phyloP scores from a whole-genome alignment of 2,888 invertebrate species.

The Orchestes rusci region DNA sequence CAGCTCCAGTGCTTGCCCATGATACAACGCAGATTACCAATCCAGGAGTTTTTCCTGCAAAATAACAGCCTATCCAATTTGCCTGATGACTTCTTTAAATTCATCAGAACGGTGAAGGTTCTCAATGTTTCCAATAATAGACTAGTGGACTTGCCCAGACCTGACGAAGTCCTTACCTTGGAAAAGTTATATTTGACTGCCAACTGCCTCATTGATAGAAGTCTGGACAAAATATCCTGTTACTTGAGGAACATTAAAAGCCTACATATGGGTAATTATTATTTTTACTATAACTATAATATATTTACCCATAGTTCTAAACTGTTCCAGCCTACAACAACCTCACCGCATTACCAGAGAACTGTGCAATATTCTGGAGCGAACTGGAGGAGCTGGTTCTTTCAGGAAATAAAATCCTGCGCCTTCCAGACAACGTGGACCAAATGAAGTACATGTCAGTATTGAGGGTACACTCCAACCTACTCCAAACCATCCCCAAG shows the following conservation, averaged over 20 bases:
- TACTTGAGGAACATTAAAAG: slow-evolving; percentile 58
- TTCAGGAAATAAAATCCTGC: slow-evolving; percentile 72
- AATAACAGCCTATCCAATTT: slow-evolving; percentile 69
- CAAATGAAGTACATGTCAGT: slow-evolving; percentile 64
- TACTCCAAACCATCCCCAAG: slow-evolving; percentile 66
- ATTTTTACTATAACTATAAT: neutral
- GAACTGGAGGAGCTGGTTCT: slow-evolving; percentile 75
- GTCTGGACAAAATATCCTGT: slow-evolving; percentile 52
- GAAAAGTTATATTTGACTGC: slow-evolving; percentile 68
- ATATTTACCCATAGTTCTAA: neutral
- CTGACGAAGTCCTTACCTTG: slow-evolving; percentile 52
- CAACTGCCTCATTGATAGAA: slow-evolving; percentile 65
- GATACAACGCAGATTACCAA: slow-evolving; percentile 57
- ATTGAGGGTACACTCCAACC: slow-evolving; percentile 75
- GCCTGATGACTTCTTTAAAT: slow-evolving; percentile 70
- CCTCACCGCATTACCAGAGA: slow-evolving; percentile 64
- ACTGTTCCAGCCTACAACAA: slow-evolving; percentile 56
- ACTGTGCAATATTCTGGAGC: slow-evolving; percentile 67
- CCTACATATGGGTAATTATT: slow-evolving; percentile 50
- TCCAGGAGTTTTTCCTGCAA: slow-evolving; percentile 67
- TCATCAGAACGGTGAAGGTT: slow-evolving; percentile 55
- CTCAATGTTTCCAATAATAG: slow-evolving; percentile 77
- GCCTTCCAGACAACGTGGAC: slow-evolving; percentile 69
- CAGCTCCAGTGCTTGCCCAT: slow-evolving; percentile 66
- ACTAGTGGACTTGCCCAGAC: slow-evolving; percentile 57